Evolutionary conservation across 2,113 vertebrate species (phyloP), one percentile per base, ranked within the genome.

Genomic region (Acanthochromis polyacanthus): DNA sequence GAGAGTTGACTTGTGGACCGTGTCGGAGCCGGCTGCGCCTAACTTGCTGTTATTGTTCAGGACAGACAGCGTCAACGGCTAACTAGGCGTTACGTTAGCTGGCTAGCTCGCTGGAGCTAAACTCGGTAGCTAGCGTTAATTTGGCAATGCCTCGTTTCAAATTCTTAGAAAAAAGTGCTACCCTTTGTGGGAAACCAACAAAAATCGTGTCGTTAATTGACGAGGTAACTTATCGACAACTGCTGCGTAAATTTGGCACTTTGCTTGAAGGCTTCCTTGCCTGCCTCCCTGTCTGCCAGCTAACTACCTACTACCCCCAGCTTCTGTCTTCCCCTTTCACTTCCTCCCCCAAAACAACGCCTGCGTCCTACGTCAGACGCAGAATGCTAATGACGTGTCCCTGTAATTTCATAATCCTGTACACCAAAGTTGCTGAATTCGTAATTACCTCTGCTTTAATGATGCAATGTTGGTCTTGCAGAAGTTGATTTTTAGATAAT

Each of bases 301-400:
- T 86, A 81, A 53, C 76, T 88, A 22, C 53, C 77, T 68, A 71
- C 83, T 75, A 58, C n/a, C 71, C 58, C 15, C 70, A 50, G 71
- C 66, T 65, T 74, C 78, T 78, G 58, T 77, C 71, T 90, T 91
- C 88, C 72, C 72, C 88, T 93, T 92, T 94, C 91, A 92, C 91
- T 94, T 93, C 92, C 90, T 92, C 32, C 82, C 90, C 65, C 78
- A 68, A 78, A 87, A 82, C 83, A 38, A 70, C 82, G 61, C 15
- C 55, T 69, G 74, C 83, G 82, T 65, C 15, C 9, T 8, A 83
- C 89, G 91, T 92, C 89, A 89, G 3, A 86, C 86, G 77, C 71
- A 75, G 17, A 2, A 36, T 71, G 69, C 48, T 52, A 10, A 11
- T 52, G n/a, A 52, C n/a, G 14, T 10, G 4, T n/a, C 32, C 50